These are phyloP conservation scores for Sebastolobus altivelis DNA, from an alignment of 2,797 vertebrate species.

Conservation along the genomic window DNA sequence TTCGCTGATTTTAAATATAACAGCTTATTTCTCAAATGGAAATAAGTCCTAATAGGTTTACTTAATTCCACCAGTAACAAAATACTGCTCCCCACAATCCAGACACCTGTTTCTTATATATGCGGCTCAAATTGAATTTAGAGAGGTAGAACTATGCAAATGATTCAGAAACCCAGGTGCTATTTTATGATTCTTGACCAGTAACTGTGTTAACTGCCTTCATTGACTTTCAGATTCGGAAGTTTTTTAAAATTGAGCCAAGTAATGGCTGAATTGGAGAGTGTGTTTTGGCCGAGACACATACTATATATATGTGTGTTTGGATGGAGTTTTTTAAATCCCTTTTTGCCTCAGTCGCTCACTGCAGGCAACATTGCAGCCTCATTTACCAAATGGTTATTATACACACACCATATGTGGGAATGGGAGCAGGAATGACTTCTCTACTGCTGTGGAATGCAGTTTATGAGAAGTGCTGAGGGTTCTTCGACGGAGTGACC, in stretches of 20 bases:
- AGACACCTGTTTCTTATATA: conserved; percentile 22
- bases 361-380: conserved; percentile 13
- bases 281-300: not conserved
- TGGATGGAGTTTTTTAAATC: not conserved
- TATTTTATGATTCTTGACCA: conserved; percentile 68
- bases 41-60: not conserved
- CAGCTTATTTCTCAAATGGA: not conserved
- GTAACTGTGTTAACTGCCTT: conserved; percentile 67
- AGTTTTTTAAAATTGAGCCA: conserved; percentile 51
- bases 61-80: not conserved
- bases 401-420: conserved; percentile 14
- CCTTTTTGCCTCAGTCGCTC: not conserved
- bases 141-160: conserved; percentile 56
- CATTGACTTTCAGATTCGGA: conserved; percentile 70
- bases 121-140: conserved; percentile 48
- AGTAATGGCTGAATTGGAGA: conserved; percentile 26
- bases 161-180: conserved; percentile 40
- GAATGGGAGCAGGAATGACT: conserved; percentile 29
- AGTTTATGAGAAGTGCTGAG: conserved; percentile 27
- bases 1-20: not conserved
- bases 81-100: not conserved
- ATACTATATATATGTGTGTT: not conserved
- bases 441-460: conserved; percentile 35
- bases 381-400: conserved; percentile 44
- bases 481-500: conserved; percentile 39